Evolutionary conservation across 1,140 invertebrate genomes (phyloP).

Genomic region (Conus ventricosus): DNA sequence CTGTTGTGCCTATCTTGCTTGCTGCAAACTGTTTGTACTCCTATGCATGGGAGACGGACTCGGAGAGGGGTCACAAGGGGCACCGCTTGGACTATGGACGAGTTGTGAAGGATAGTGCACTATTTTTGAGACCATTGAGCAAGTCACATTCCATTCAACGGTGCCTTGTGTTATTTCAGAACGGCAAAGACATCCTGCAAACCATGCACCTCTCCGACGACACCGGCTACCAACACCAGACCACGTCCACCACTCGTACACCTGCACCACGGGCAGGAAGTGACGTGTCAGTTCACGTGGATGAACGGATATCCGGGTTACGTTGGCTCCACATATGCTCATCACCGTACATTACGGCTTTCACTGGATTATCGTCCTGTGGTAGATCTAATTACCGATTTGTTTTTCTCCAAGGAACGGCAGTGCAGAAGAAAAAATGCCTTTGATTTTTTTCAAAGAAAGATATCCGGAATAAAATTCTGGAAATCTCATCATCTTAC

Average conservation of each 20-base stretch:
- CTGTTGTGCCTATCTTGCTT: no score
- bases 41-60: no score
- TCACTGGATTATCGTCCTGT: slow-evolving; percentile 25
- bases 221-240: slow-evolving; percentile 20
- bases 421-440: background rate
- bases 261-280: background rate
- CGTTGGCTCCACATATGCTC: background rate
- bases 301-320: background rate
- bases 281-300: slow-evolving; percentile 35
- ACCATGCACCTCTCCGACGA: slow-evolving; percentile 29
- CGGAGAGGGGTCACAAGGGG: no score
- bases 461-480: background rate
- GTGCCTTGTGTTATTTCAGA: background rate
- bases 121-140: no score
- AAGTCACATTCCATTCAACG: background rate
- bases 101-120: no score
- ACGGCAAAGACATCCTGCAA: background rate
- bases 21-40: no score
- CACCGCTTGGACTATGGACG: no score
- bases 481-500: no score
- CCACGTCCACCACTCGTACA: slow-evolving; percentile 7
- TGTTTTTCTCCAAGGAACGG: background rate
- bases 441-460: background rate
- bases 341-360: slow-evolving; percentile 19
- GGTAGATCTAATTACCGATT: background rate